Base-by-base conservation (phyloP, 2,797 vertebrate species). In the Melanotaenia parkinsoni region DNA sequence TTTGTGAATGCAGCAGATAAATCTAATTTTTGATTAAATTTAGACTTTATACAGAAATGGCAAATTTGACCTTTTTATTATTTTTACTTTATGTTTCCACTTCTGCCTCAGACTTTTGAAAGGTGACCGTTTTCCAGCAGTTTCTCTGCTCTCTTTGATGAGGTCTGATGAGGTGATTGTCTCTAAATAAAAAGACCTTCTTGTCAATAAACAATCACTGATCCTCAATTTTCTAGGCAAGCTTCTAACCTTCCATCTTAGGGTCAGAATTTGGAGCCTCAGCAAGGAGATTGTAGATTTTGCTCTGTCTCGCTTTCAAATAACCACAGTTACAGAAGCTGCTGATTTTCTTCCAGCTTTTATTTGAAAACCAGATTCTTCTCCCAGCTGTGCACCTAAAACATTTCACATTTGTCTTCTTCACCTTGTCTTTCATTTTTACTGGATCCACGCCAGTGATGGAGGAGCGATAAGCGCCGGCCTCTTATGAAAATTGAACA, bases 161-260 rank as follows among this genome's bases (percentile, higher is more conserved):
- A 37, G 47, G 33, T 77, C 13, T 58, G 9, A 10, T 26, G 37
- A 82, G 72, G 51, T 24, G 35, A 67, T 58, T 2, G 72, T 47
- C 45, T 69, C 58, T 72, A 70, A 71, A 70, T 61, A 32, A 74
- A 80, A 72, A 66, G 45, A 58, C 11, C 16, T 5, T 58, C 77
- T 40, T 22, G 79, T 86, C 90, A 85, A 90, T 89, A 90, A 90
- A 82, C 85, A 85, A 90, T 88, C 84, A 82, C 59, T 1, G 66
- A 70, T 62, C 68, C 4, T 30, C 80, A 81, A 84, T 87, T 74
- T 32, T 0, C 9, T 22, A 11, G 28, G 40, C n/a, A 45, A 11
- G 63, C 22, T 35, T 70, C 58, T 50, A 47, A 63, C 50, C 37
- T 69, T 69, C 61, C 9, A 7, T 75, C 57, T 65, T 1, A 0